Evolutionary conservation across 1,140 invertebrate species (phyloP).

Genomic region (Ceratina calcarata): DNA sequence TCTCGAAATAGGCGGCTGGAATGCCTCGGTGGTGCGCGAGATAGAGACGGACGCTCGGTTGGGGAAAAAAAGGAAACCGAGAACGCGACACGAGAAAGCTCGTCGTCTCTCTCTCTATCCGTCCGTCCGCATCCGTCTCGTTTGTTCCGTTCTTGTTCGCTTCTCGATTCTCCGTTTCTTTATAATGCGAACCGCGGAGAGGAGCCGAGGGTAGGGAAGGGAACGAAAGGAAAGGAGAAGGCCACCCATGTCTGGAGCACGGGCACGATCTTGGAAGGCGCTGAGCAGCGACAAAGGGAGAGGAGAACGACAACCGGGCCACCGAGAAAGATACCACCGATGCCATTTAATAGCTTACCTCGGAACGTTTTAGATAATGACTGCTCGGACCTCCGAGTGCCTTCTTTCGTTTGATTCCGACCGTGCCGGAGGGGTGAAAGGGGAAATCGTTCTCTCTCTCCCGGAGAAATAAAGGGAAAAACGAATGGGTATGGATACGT

Average conservation of each 20-base stretch:
- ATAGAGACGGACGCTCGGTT: not conserved
- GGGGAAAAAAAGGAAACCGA: not conserved
- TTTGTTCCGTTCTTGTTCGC: not conserved
- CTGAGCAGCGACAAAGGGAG: constrained; percentile 43
- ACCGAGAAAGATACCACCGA: constrained; percentile 63
- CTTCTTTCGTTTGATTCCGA: constrained; percentile 56
- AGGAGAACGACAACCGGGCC: constrained; percentile 41
- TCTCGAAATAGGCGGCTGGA: constrained; percentile 65
- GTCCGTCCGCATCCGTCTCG: constrained; percentile 1
- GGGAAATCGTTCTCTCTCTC: not conserved
- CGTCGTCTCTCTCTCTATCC: constrained; percentile 9
- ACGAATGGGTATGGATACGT: not conserved
- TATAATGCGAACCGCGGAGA: constrained; percentile 19
- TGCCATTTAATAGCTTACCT: constrained; percentile 65
- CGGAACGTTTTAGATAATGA: constrained; percentile 67
- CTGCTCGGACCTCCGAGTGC: constrained; percentile 48
- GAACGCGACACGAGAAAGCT: not conserved
- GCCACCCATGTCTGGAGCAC: constrained; percentile 50
- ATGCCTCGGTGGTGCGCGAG: constrained; percentile 39
- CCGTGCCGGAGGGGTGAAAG: not conserved
- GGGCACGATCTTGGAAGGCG: constrained; percentile 48
- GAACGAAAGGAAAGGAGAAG: constrained; percentile 20
- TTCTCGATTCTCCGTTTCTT: constrained; percentile 21
- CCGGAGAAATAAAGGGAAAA: not conserved
- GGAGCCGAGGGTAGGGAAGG: not conserved